A percentile compares a stretch with the other conserved stretches of the same genome.
phyloP scores from a whole-genome alignment of 2,888 invertebrate genomes.

The Camponotus fellah region DNA sequence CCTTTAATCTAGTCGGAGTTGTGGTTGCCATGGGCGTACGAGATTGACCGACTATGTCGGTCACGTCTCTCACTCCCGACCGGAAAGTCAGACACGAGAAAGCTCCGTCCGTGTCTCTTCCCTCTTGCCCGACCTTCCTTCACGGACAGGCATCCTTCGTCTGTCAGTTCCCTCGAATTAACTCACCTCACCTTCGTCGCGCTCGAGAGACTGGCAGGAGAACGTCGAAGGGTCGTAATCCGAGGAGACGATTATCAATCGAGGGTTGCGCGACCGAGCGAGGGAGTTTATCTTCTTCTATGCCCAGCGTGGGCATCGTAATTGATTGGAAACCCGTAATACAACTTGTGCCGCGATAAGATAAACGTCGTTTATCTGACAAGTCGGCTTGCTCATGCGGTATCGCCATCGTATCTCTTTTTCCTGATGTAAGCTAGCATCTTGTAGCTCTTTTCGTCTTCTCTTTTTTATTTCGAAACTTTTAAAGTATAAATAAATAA shows the following conservation, averaged over 20 bases:
- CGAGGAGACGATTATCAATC: slow-evolving; percentile 62
- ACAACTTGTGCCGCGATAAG: slow-evolving; percentile 7
- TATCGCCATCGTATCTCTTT: too few relatives aligned
- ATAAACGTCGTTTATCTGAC: background rate
- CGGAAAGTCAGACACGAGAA: slow-evolving; percentile 57
- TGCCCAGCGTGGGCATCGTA: slow-evolving; percentile 20
- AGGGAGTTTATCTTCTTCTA: slow-evolving; percentile 35
- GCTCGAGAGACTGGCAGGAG: slow-evolving; percentile 38
- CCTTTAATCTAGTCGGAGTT: slow-evolving; percentile 72
- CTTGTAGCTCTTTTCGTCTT: background rate
- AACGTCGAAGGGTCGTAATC: slow-evolving; percentile 25
- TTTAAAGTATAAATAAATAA: background rate
- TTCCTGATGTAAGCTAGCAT: background rate
- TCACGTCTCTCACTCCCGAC: slow-evolving; percentile 66
- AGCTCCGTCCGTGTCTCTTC: background rate
- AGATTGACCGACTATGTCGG: slow-evolving; percentile 69
- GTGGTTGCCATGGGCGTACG: slow-evolving; percentile 24
- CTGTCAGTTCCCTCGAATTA: slow-evolving; percentile 53
- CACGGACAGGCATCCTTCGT: slow-evolving; percentile 35
- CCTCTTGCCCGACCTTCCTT: slow-evolving; percentile 1
- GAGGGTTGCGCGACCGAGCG: background rate
- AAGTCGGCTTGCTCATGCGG: background rate
- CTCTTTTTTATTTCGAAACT: background rate
- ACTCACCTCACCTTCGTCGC: slow-evolving; percentile 33
- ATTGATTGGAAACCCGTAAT: slow-evolving; percentile 49